phyloP scores from a whole-genome alignment of 1,140 invertebrate species.

The Drosophila azteca region DNA sequence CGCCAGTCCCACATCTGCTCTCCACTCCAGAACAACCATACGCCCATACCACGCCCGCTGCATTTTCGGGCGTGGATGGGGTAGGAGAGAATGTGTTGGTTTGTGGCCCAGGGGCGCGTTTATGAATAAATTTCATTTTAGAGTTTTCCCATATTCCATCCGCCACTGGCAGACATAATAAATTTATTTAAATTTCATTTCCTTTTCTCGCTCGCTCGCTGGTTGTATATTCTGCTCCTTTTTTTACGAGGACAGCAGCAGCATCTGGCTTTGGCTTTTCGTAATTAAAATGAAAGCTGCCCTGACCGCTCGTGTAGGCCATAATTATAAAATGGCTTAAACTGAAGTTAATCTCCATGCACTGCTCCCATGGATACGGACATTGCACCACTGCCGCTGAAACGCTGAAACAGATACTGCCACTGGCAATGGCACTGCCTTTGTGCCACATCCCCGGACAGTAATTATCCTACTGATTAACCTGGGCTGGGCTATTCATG shows the following conservation, averaged over 20 bases:
- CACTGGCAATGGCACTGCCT: constrained; percentile 23
- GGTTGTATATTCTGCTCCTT: constrained; percentile 5
- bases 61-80: not conserved
- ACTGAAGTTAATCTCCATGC: constrained; percentile 77
- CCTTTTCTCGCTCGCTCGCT: constrained; percentile 44
- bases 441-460: constrained; percentile 46
- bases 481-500: constrained; percentile 5
- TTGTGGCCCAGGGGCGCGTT: constrained; percentile 52
- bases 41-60: not conserved
- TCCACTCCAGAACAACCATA: constrained; percentile 21
- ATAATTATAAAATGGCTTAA: constrained; percentile 82
- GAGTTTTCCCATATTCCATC: constrained; percentile 67
- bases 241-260: constrained; percentile 20
- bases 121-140: constrained; percentile 83
- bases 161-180: constrained; percentile 71
- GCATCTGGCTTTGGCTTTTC: constrained; percentile 38
- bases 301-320: constrained; percentile 64
- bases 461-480: constrained; percentile 51
- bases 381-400: not conserved
- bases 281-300: constrained; percentile 76
- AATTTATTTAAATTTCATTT: constrained; percentile 82
- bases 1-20: constrained; percentile 19
- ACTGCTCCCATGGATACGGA: constrained; percentile 12
- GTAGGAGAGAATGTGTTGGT: not conserved
- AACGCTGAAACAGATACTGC: not conserved